A percentile compares a stretch with the other conserved stretches of the same genome.
These are phyloP conservation scores for Lasioglossum zephyrum DNA, from an alignment of 2,888 invertebrate species.

Conservation along the genomic window DNA sequence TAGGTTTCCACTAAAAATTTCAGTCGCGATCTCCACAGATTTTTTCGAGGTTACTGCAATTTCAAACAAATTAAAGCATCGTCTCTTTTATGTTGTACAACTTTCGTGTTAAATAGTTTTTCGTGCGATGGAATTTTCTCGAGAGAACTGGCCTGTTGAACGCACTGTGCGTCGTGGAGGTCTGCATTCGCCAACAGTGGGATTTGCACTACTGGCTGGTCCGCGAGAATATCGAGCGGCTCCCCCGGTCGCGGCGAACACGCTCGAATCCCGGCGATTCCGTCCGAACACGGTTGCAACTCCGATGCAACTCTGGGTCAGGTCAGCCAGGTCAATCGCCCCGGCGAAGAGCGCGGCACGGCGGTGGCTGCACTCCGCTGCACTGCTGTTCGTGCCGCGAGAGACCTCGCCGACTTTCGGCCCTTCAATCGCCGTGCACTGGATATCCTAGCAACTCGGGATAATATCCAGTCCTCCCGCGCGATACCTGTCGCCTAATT, in stretches of 20 bases:
- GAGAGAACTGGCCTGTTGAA: not conserved
- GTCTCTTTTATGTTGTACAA: not conserved
- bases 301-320: conserved; percentile 69
- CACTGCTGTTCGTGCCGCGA: conserved; percentile 67
- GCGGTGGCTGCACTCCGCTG: conserved; percentile 26
- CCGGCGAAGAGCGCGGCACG: conserved; percentile 13
- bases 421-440: conserved; percentile 33
- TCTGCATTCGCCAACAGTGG: conserved; percentile 33
- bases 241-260: conserved; percentile 30
- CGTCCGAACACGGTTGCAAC: conserved; percentile 48
- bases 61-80: not conserved
- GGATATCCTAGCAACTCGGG: conserved; percentile 8
- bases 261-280: conserved; percentile 54
- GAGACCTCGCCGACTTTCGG: conserved; percentile 43
- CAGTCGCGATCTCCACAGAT: not conserved
- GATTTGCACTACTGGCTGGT: conserved; percentile 48
- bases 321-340: conserved; percentile 73
- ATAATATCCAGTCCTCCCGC: not conserved
- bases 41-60: not conserved
- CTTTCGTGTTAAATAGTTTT: not conserved
- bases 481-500: not conserved
- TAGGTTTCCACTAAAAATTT: not conserved
- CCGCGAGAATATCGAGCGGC: conserved; percentile 66
- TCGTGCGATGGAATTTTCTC: not conserved
- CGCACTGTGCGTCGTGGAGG: not conserved